Evolutionary conservation across 2,797 vertebrate species (phyloP).

Genomic region (Enteromius treurensis): DNA sequence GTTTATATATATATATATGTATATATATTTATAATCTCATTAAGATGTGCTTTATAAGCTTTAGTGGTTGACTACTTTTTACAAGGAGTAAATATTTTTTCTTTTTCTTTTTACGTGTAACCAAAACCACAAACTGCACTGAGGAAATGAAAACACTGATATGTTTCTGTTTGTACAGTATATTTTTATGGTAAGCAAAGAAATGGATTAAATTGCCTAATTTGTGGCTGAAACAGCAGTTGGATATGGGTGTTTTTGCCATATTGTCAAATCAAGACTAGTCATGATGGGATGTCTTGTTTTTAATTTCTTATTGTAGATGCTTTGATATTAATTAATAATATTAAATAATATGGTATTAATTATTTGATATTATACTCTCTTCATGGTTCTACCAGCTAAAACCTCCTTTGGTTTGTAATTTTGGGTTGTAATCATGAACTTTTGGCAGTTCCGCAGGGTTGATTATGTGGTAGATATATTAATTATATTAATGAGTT

Average conservation of each 20-base stretch:
- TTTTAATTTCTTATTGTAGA: constrained; percentile 19
- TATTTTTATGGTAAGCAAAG: constrained; percentile 20
- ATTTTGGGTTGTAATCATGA: constrained; percentile 37
- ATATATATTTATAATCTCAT: neutral
- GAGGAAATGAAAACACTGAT: constrained; percentile 33
- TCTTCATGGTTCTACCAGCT: constrained; percentile 25
- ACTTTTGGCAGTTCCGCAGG: constrained; percentile 21
- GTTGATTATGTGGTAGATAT: constrained; percentile 43
- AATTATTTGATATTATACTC: neutral
- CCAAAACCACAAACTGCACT: constrained; percentile 24
- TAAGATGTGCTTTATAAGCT: neutral
- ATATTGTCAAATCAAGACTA: neutral
- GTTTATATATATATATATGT: neutral
- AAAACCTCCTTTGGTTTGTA: constrained; percentile 45
- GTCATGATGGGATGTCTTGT: neutral
- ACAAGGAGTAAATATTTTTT: neutral
- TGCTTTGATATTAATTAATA: constrained; percentile 15
- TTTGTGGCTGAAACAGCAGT: constrained; percentile 31
- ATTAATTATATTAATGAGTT: constrained; percentile 56
- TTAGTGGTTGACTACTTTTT: neutral
- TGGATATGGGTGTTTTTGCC: constrained; percentile 4
- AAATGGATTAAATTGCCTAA: constrained; percentile 6
- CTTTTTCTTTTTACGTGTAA: neutral
- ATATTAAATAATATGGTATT: no score
- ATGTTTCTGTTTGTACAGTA: constrained; percentile 21